These are phyloP conservation scores for Fabriciana adippe DNA, from an alignment of 2,888 invertebrate genomes.

Conservation along the genomic window DNA sequence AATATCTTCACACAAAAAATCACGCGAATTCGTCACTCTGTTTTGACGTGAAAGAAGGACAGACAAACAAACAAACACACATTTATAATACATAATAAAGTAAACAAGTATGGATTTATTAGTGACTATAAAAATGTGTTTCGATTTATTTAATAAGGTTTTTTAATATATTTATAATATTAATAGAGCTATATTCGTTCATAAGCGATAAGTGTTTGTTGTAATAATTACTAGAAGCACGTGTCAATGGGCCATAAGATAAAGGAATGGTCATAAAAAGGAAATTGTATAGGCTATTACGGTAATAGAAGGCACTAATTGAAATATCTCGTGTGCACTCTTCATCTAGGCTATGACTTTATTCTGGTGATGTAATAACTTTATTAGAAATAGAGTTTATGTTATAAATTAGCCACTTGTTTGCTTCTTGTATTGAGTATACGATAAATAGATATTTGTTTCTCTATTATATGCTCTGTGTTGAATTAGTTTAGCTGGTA, in stretches of 20 bases:
- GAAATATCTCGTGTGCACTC: slow-evolving; percentile 43
- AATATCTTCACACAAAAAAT: too few species aligned
- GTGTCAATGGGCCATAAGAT: slow-evolving; percentile 55
- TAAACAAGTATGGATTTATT: too few species aligned
- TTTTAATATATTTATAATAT: background rate
- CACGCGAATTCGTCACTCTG: too few species aligned
- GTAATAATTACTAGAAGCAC: slow-evolving; percentile 43
- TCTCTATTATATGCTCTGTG: too few species aligned
- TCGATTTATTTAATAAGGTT: too few species aligned
- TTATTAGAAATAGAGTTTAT: slow-evolving; percentile 20
- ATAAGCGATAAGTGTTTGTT: slow-evolving; percentile 36
- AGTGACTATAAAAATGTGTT: too few species aligned
- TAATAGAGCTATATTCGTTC: slow-evolving; percentile 46
- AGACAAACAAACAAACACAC: too few species aligned
- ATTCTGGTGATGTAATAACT: slow-evolving; percentile 11
- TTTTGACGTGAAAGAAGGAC: too few species aligned
- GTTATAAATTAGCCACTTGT: slow-evolving; percentile 14
- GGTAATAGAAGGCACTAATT: slow-evolving; percentile 57
- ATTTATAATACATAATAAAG: too few species aligned
- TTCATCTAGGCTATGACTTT: slow-evolving; percentile 17
- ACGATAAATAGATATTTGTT: too few species aligned
- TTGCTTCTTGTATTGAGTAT: background rate
- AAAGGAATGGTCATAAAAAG: slow-evolving; percentile 58
- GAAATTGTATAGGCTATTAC: slow-evolving; percentile 59
- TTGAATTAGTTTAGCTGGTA: too few species aligned